Conservation (phyloP, 2,113 vertebrate species). For the Sceloporus undulatus region DNA sequence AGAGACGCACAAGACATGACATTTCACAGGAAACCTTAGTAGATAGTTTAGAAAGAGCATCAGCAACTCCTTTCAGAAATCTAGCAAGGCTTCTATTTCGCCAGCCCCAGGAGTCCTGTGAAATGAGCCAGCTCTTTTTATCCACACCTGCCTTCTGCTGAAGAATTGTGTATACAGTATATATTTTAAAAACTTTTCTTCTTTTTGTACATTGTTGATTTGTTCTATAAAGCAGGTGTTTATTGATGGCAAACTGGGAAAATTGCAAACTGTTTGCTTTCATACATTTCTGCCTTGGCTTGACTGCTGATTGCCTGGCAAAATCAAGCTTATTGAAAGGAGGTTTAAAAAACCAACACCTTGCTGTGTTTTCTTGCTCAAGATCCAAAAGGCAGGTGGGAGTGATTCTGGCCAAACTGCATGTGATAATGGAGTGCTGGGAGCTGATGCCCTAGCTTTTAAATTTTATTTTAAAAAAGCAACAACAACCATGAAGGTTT, state of each 20-base stretch:
- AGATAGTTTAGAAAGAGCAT: background rate
- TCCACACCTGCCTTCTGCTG: background rate
- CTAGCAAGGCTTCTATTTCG: background rate
- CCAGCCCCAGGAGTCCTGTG: background rate
- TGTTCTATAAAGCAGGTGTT: background rate
- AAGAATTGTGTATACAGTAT: background rate
- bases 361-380: background rate
- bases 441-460: background rate
- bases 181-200: background rate
- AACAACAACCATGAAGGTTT: background rate
- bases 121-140: background rate
- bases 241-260: conserved; percentile 1
- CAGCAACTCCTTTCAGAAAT: background rate
- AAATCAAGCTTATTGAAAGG: background rate
- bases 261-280: background rate
- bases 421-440: background rate
- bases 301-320: background rate
- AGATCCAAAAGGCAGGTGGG: background rate
- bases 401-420: no score
- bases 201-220: background rate
- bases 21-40: background rate
- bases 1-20: no score
- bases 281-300: background rate
- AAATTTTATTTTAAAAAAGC: background rate
- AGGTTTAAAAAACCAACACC: background rate